A percentile compares a stretch with the other conserved stretches of the same genome.
Conservation (phyloP, 2,113 vertebrate species). For the Pagrus major region DNA sequence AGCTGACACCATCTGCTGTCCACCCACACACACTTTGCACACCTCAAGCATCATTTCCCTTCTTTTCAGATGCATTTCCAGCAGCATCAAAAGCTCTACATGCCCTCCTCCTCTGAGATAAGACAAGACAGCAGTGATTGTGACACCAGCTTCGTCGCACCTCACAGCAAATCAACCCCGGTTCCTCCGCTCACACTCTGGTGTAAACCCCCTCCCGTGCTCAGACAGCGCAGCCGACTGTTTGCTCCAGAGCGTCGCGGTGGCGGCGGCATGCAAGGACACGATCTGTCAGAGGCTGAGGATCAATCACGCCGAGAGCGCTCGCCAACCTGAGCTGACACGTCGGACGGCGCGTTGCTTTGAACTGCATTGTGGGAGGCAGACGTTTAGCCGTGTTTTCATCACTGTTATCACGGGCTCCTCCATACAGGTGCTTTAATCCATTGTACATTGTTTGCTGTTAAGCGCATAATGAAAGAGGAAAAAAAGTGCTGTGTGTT, state of each 20-base stretch:
- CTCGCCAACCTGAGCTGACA: conserved; percentile 70
- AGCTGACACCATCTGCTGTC: conserved; percentile 7
- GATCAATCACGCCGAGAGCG: conserved; percentile 57
- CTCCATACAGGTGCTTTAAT: conserved; percentile 61
- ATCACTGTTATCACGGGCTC: conserved; percentile 46
- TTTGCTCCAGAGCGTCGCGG: conserved; percentile 7
- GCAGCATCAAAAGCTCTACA: conserved; percentile 17
- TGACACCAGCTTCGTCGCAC: conserved; percentile 5
- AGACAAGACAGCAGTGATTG: neutral
- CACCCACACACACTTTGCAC: conserved; percentile 5
- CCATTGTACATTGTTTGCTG: conserved; percentile 60
- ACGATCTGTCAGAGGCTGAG: conserved; percentile 54
- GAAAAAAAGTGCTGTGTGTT: conserved; percentile 38
- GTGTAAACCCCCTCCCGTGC: neutral
- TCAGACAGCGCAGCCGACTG: conserved; percentile 16
- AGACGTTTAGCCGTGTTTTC: conserved; percentile 38
- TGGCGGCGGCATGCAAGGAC: conserved; percentile 61
- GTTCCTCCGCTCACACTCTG: conserved; percentile 24
- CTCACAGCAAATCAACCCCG: conserved; percentile 15
- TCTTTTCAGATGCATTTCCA: neutral
- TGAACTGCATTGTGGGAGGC: conserved; percentile 76
- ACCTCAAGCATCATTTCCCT: conserved; percentile 6
- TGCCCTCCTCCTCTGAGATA: conserved; percentile 4
- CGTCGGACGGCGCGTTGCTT: conserved; percentile 60
- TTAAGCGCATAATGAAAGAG: conserved; percentile 66